Evolutionary conservation across 2,888 invertebrate genomes (phyloP).

Genomic region (Mycogona germanica): DNA sequence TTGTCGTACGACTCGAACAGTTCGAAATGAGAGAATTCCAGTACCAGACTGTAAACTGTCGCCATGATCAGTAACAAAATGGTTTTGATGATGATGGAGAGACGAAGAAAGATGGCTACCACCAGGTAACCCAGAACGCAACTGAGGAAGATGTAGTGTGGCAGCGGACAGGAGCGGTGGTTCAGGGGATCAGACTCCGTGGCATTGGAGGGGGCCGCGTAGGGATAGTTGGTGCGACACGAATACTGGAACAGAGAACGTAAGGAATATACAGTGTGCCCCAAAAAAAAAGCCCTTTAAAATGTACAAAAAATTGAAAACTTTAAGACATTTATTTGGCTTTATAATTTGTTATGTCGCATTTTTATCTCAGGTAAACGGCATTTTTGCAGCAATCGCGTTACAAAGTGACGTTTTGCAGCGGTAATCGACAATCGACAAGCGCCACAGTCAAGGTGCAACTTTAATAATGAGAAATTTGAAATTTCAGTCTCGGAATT

Average conservation of each 20-base stretch:
- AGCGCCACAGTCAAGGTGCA: no score
- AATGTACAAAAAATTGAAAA: no score
- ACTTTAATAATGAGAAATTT: no score
- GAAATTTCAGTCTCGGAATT: no score
- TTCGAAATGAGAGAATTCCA: constrained; percentile 64
- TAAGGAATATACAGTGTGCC: background rate
- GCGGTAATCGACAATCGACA: no score
- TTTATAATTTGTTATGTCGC: no score
- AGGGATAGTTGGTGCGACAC: constrained; percentile 43
- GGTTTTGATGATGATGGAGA: constrained; percentile 72
- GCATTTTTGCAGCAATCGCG: no score
- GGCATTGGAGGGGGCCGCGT: constrained; percentile 22
- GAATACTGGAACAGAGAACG: constrained; percentile 43
- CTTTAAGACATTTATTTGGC: no score
- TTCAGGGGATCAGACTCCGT: constrained; percentile 32
- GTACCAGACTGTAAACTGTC: constrained; percentile 62
- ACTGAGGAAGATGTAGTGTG: constrained; percentile 74
- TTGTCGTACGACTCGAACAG: constrained; percentile 71
- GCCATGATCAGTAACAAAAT: constrained; percentile 63
- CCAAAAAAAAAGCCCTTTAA: no score
- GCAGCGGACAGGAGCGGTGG: constrained; percentile 69
- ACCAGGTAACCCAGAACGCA: constrained; percentile 72
- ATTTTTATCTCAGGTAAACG: no score
- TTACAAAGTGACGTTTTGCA: no score
- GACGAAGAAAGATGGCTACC: constrained; percentile 67